A percentile compares a stretch with the other conserved stretches of the same genome.
Evolutionary conservation across 2,113 vertebrate genomes (phyloP).

Genomic region (Stigmatopora nigra): DNA sequence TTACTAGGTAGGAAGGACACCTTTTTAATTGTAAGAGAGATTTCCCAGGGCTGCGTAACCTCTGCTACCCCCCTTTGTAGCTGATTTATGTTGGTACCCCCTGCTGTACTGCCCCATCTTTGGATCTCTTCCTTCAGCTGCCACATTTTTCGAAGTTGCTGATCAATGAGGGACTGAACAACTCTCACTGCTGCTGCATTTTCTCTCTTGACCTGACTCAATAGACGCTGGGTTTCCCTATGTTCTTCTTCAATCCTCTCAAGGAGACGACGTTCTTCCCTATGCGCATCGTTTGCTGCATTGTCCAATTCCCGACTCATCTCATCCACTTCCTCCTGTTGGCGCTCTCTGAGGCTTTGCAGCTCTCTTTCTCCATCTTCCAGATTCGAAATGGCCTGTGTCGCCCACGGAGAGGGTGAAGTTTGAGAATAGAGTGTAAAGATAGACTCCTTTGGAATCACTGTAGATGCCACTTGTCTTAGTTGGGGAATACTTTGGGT

Average conservation of each 20-base stretch:
- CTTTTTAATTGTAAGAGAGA: constrained; percentile 66
- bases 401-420: constrained; percentile 56
- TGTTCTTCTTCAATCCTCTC: constrained; percentile 64
- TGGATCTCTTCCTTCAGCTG: constrained; percentile 65
- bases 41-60: constrained; percentile 64
- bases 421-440: constrained; percentile 32
- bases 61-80: constrained; percentile 61
- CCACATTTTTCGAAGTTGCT: constrained; percentile 57
- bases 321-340: constrained; percentile 58
- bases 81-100: constrained; percentile 61
- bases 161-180: constrained; percentile 62
- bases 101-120: constrained; percentile 51
- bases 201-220: constrained; percentile 66
- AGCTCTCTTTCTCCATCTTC: constrained; percentile 59
- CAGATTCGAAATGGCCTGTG: constrained; percentile 58
- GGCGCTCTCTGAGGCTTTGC: constrained; percentile 53
- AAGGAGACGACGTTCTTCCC: constrained; percentile 63
- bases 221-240: constrained; percentile 48
- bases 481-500: constrained; percentile 40
- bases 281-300: constrained; percentile 57
- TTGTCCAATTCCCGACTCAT: constrained; percentile 61
- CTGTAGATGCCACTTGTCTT: constrained; percentile 29
- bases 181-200: constrained; percentile 62
- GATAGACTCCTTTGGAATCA: constrained; percentile 39
- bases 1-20: constrained; percentile 50